Percentiles rank a stretch among this genome's conserved stretches.
Conservation (phyloP, 2,797 vertebrate genomes). For the Cheirogaleus major region DNA sequence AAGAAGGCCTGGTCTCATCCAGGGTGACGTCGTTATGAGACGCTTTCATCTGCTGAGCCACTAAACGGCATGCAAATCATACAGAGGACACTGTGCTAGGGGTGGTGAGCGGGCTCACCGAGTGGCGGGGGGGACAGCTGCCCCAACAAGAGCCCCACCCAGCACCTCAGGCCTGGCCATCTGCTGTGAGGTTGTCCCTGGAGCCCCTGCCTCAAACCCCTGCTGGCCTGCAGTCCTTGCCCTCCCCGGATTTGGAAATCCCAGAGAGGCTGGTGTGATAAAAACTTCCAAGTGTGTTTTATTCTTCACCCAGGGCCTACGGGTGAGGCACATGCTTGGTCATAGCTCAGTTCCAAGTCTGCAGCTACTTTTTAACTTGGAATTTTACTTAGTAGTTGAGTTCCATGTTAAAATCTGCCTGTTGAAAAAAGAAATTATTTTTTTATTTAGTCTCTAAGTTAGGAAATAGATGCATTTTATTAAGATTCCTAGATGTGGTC, state of each 20-base stretch:
- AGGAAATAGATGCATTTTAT: fast-evolving
- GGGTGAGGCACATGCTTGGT: fast-evolving
- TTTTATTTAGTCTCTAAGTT: fast-evolving
- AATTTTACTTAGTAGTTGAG: background rate
- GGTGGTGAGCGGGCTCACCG: background rate
- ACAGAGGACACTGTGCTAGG: background rate
- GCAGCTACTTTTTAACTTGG: background rate
- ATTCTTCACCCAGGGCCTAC: background rate
- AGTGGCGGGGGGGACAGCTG: too few species aligned
- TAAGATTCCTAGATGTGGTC: background rate
- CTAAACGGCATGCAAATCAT: too few species aligned
- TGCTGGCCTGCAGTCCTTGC: too few species aligned
- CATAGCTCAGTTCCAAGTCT: background rate
- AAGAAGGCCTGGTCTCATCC: too few species aligned
- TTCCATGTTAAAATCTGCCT: background rate
- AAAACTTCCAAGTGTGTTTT: background rate
- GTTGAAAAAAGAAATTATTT: too few species aligned
- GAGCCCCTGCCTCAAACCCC: background rate
- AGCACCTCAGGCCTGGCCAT: too few species aligned
- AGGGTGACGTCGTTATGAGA: fast-evolving
- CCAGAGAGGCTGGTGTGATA: background rate
- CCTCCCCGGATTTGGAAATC: background rate
- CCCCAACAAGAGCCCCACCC: too few species aligned
- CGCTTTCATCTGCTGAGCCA: background rate
- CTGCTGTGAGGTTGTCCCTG: too few species aligned